phyloP scores from a whole-genome alignment of 2,797 vertebrate genomes.

The Eulemur albifrons region DNA sequence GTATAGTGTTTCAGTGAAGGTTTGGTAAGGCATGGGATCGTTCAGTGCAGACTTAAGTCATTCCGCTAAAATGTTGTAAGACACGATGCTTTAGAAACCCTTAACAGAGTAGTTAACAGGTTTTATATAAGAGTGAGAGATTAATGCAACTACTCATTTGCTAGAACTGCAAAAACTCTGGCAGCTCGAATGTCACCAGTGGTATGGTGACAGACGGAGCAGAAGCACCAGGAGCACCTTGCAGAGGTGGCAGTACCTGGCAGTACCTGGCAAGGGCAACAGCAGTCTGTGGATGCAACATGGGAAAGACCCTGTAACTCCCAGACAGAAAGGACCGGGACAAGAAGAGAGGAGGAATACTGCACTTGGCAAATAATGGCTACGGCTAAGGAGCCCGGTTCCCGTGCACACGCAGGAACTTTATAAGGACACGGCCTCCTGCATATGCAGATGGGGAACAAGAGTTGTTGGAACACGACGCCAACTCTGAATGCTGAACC shows the following conservation, averaged over 20 bases:
- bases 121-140: neutral
- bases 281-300: too few species aligned
- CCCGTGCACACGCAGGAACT: neutral
- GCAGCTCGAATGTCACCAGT: neutral
- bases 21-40: neutral
- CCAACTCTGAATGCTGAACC: neutral
- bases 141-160: neutral
- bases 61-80: neutral
- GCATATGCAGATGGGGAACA: neutral
- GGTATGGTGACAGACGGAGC: neutral
- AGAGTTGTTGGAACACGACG: neutral
- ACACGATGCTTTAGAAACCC: neutral
- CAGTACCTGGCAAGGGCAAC: neutral
- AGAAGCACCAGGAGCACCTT: neutral
- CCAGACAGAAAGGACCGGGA: neutral
- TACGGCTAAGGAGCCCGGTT: neutral
- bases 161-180: neutral
- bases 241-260: neutral
- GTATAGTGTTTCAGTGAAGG: neutral
- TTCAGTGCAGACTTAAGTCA: neutral
- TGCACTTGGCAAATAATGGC: neutral
- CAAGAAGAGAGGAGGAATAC: neutral
- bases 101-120: neutral
- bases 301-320: neutral
- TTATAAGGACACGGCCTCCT: neutral